Percentiles rank a stretch among this genome's conserved stretches.
Conservation (phyloP, 2,888 invertebrate species). For the Chirona hameri region DNA sequence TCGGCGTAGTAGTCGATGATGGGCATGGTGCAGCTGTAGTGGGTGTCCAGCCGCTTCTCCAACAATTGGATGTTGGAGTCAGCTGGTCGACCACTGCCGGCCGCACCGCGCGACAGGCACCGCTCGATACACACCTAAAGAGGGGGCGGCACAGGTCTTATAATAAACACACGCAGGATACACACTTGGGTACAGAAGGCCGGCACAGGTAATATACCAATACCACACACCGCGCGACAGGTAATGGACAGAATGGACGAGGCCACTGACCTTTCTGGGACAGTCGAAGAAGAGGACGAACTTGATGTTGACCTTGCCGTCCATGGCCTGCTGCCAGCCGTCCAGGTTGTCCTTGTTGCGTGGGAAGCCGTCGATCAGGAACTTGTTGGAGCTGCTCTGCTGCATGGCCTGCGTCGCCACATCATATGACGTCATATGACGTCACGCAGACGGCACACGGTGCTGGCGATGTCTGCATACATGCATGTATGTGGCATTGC, state of each 20-base stretch:
- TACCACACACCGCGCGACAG: no score
- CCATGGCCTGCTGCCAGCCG: slow-evolving; percentile 84
- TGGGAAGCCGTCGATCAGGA: slow-evolving; percentile 97
- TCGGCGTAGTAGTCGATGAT: slow-evolving; percentile 78
- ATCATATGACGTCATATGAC: not conserved
- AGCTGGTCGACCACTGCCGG: slow-evolving; percentile 83
- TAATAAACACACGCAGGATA: not conserved
- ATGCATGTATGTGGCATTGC: no score
- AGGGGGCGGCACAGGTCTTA: slow-evolving; percentile 34
- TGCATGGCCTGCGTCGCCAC: slow-evolving; percentile 48
- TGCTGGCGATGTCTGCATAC: no score
- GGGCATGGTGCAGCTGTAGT: slow-evolving; percentile 79
- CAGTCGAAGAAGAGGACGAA: slow-evolving; percentile 94
- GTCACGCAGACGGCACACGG: no score
- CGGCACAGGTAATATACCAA: not conserved
- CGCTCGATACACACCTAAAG: slow-evolving; percentile 68
- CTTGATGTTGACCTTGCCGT: slow-evolving; percentile 72
- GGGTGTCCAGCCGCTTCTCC: slow-evolving; percentile 80
- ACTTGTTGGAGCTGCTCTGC: slow-evolving; percentile 63
- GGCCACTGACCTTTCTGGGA: slow-evolving; percentile 50
- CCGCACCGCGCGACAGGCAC: slow-evolving; percentile 80
- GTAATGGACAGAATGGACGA: no score
- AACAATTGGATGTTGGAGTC: slow-evolving; percentile 92
- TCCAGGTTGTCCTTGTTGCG: slow-evolving; percentile 93
- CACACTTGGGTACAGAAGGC: not conserved